Evolutionary conservation across 2,888 invertebrate genomes (phyloP).

Genomic region (Sarcophaga subvicina): DNA sequence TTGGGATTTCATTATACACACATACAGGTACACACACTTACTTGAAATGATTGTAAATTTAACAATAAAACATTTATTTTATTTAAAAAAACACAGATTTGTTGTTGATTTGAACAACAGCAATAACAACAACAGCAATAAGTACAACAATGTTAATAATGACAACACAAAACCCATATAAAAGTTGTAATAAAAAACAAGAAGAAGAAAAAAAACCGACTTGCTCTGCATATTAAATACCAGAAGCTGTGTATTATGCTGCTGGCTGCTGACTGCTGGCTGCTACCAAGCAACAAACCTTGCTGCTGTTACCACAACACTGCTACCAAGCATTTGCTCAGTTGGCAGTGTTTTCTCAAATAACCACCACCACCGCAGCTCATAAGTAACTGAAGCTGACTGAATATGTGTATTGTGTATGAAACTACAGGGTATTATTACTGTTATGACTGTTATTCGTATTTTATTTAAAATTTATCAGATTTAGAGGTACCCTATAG

Average conservation of each 20-base stretch:
- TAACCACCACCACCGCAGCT: no score
- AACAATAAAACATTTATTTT: constrained; percentile 58
- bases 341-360: no score
- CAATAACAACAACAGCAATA: no score
- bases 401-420: neutral
- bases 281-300: no score
- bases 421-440: constrained; percentile 5
- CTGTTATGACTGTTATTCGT: no score
- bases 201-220: constrained; percentile 22
- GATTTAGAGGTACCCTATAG: neutral
- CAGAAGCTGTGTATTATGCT: constrained; percentile 18
- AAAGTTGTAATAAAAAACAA: neutral
- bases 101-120: constrained; percentile 44
- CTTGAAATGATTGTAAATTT: neutral
- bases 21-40: no score
- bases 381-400: no score
- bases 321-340: neutral
- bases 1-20: no score
- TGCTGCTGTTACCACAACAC: neutral
- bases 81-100: constrained; percentile 34
- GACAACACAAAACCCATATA: neutral
- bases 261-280: neutral
- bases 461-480: constrained; percentile 4
- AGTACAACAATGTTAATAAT: no score
- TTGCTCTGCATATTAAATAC: constrained; percentile 62